Conservation (phyloP, 2,797 vertebrate genomes). For the Enteromius viviparus region DNA sequence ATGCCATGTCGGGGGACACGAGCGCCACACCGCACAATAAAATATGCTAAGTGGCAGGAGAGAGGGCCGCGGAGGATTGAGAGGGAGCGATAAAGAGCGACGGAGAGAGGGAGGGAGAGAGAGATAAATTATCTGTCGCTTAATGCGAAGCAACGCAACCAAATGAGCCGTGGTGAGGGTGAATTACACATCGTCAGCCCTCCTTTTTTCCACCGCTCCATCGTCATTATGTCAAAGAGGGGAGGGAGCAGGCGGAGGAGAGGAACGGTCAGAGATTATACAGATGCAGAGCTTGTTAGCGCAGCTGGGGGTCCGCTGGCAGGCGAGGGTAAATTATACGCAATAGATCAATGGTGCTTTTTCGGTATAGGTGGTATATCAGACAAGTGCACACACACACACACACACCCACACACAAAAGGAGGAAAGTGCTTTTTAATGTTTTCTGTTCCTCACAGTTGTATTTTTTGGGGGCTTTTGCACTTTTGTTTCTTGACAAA, state of each 20-base stretch:
- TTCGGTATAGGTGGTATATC: slow-evolving; percentile 1
- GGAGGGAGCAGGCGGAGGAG: slow-evolving; percentile 50
- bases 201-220: slow-evolving; percentile 75
- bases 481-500: not conserved
- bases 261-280: slow-evolving; percentile 48
- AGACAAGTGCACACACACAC: not conserved
- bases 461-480: not conserved
- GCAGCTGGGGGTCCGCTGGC: slow-evolving; percentile 23
- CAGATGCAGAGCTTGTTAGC: slow-evolving; percentile 35
- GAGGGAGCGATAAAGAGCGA: slow-evolving; percentile 42
- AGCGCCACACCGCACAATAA: slow-evolving; percentile 78
- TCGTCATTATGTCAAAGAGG: slow-evolving; percentile 80
- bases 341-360: slow-evolving; percentile 39
- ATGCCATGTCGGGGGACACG: slow-evolving; percentile 75
- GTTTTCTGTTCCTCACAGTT: not conserved
- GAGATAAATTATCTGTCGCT: slow-evolving; percentile 82
- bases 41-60: slow-evolving; percentile 86
- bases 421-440: not conserved
- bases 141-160: slow-evolving; percentile 84
- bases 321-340: slow-evolving; percentile 31
- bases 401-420: not conserved
- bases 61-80: slow-evolving; percentile 53
- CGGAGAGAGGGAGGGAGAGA: slow-evolving; percentile 65
- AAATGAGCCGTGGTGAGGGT: slow-evolving; percentile 84
- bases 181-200: slow-evolving; percentile 81